Evolutionary conservation across 2,888 invertebrate species (phyloP), one percentile per base, ranked within the genome.

Genomic region (Abrostola triplasia): DNA sequence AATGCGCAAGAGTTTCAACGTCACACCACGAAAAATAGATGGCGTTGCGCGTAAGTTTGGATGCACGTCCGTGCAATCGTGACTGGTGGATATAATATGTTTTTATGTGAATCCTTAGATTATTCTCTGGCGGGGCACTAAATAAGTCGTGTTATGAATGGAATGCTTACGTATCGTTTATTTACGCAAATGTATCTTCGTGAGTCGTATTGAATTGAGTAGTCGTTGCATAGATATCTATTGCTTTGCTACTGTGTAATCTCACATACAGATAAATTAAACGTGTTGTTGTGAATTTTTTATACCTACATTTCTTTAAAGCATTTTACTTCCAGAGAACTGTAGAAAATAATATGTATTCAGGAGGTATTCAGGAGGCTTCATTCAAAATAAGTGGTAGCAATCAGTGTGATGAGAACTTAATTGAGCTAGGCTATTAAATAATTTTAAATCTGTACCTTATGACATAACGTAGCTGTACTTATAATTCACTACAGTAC

Each of bases 151-250:
- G 80, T 83, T 84, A 83, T 84, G 85, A 83, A 84, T 83, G 81
- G 84, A 84, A 84, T 85, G 84, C 79, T 71, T 86, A 84, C 77
- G 79, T 84, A 84, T 85, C 76, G 86, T 72, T 81, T 87, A 82
- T 87, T 88, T 86, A 87, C 80, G 86, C 83, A 87, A 88, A 88
- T 84, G 78, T 66, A 79, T 79, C 77, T 81, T 72, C 77, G 77
- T 77, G 80, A 77, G 77, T 73, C 69, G 74, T 77, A 78, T 76
- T 69, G 81, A 85, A 83, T 85, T 82, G 79, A 85, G 84, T 84
- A 84, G 75, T 59, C 66, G 65, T 77, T 80, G 84, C 83, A 81
- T 82, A 84, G 66, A 79, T 73, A 73, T 68, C 40, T 75, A 75
- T 76, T 74, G 77, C 75, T 75, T 77, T 73, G 82, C 86, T 83